Base-by-base conservation (phyloP, 2,113 vertebrate species). In the Conger conger region DNA sequence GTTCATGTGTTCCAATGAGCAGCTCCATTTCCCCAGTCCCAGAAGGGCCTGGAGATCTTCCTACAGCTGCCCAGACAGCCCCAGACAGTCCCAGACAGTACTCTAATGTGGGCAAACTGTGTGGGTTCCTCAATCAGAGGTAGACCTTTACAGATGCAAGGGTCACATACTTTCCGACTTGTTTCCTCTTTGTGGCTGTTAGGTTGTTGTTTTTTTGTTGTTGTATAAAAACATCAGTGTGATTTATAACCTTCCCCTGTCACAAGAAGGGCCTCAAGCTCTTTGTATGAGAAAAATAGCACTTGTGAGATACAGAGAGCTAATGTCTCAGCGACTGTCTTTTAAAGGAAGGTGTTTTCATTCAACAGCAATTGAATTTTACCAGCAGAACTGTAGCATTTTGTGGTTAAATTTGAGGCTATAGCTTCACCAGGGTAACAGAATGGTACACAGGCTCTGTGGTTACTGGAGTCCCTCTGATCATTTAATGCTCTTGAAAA, bases 161-260 rank as follows among this genome's bases (percentile, higher is more conserved):
- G 57, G 57, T 63, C 57, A 63, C 57, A 63, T 4, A 20, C 57
- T 33, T 80, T 36, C 45, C 54, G 3, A 60, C 36, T 85, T 80
- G 85, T 54, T 83, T 82, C 30, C 80, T 84, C 77, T 57, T 9
- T 54, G 37, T 82, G 80, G 82, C 53, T 40, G 57, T 80, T 17
- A 50, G 45, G 68, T 54, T 88, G 23, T 73, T 68, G 17, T 68
- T 68, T 6, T 68, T 68, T 60, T 60, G 23, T 27, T 81, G 85
- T 15, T 85, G 77, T 85, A 85, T 78, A 85, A 60, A 54, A 60
- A 35, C 53, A 79, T 76, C 17, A 3, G 36, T 17, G 84, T 90
- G 86, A 92, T 91, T 92, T 88, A 91, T 87, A 42, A 76, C 82
- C 80, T 87, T 30, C 16, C n/a, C 84, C 83, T 91, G 84, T 89